Evolutionary conservation across 2,113 vertebrate genomes (phyloP).

Genomic region (Thymallus thymallus): DNA sequence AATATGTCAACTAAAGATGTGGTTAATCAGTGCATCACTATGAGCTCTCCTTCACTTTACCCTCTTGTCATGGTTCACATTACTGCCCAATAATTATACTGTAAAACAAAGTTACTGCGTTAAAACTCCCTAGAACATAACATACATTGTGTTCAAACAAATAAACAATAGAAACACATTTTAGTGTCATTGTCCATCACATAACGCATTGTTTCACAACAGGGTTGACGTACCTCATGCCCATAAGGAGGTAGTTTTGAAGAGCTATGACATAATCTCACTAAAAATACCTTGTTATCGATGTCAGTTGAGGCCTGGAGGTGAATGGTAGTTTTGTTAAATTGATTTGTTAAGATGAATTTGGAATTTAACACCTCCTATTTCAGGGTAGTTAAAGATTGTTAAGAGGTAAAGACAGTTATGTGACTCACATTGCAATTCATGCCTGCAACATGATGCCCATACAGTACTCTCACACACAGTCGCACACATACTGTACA

Average conservation of each 20-base stretch:
- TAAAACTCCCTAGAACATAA: neutral
- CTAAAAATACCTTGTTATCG: neutral
- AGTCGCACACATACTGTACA: no score
- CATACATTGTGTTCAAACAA: neutral
- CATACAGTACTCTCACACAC: slow-evolving; percentile 17
- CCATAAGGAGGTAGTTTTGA: neutral
- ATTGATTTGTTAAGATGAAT: neutral
- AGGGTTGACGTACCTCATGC: neutral
- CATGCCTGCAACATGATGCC: slow-evolving; percentile 28
- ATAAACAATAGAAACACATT: neutral
- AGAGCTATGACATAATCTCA: neutral
- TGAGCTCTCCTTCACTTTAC: slow-evolving; percentile 5
- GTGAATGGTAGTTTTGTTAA: slow-evolving; percentile 13
- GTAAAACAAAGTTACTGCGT: neutral
- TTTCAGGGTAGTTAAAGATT: neutral
- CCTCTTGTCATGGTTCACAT: neutral
- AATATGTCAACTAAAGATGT: slow-evolving; percentile 7
- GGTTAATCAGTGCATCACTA: slow-evolving; percentile 17
- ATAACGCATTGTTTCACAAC: neutral
- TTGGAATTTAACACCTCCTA: neutral
- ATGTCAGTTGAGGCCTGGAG: slow-evolving; percentile 9
- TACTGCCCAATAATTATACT: neutral
- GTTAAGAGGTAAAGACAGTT: slow-evolving; percentile 11
- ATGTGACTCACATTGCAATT: slow-evolving; percentile 21
- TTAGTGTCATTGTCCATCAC: neutral